phyloP scores from a whole-genome alignment of 2,888 invertebrate genomes.

The Tolmerus cingulatus region DNA sequence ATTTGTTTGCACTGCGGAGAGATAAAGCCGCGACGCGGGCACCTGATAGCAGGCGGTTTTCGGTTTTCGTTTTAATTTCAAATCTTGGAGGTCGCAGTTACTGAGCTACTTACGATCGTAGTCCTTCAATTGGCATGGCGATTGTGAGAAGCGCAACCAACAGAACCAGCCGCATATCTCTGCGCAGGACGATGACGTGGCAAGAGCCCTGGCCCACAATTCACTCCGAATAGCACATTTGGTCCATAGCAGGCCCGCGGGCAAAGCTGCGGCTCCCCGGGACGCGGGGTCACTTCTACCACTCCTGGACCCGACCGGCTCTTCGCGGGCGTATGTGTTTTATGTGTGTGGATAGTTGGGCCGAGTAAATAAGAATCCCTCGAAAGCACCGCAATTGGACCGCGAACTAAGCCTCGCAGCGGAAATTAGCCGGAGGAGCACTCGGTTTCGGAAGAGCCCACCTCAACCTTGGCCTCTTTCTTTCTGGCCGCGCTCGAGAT shows the following conservation, averaged over 20 bases:
- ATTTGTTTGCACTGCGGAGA: background rate
- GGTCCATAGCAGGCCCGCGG: slow-evolving; percentile 8
- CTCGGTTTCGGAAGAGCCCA: background rate
- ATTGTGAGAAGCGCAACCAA: background rate
- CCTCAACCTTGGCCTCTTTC: slow-evolving; percentile 4
- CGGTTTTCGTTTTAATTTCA: background rate
- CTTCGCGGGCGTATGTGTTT: background rate
- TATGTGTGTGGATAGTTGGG: no score
- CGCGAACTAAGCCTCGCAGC: background rate
- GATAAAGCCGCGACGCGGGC: background rate
- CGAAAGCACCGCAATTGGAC: background rate
- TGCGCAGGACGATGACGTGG: background rate
- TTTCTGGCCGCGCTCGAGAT: background rate
- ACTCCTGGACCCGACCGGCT: background rate
- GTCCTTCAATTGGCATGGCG: slow-evolving; percentile 35
- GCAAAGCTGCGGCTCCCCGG: background rate
- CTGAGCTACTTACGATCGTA: slow-evolving; percentile 27
- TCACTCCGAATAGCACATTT: background rate
- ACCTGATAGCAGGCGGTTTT: background rate
- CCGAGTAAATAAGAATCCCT: background rate
- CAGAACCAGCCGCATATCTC: slow-evolving; percentile 32
- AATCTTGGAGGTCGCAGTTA: background rate
- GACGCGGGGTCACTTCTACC: background rate
- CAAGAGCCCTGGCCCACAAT: background rate
- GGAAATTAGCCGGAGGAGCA: background rate